phyloP scores from a whole-genome alignment of 92 coral and sea anemone species.

The Palythoa heliodiscus region DNA sequence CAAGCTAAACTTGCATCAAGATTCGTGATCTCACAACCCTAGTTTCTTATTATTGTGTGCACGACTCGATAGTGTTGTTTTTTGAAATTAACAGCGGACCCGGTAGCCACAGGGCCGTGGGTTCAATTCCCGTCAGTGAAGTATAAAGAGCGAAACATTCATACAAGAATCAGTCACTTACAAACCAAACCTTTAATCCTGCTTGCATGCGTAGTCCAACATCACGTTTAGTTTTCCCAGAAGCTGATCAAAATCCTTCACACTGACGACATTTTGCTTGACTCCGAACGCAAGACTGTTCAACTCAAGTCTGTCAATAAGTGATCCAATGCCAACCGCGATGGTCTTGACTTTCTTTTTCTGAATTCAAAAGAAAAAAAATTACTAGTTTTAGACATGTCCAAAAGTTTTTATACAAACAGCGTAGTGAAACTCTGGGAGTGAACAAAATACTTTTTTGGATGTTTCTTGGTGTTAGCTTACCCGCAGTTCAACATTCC shows the following conservation, averaged over 20 bases:
- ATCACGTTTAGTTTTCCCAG: conserved; percentile 25
- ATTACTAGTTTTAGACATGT: not conserved
- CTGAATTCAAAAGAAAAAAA: not conserved
- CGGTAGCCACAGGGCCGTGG: too few species aligned
- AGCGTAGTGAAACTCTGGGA: too few species aligned
- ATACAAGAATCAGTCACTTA: not conserved
- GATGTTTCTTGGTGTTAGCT: too few species aligned
- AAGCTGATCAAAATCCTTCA: conserved; percentile 31
- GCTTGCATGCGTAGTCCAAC: conserved; percentile 17
- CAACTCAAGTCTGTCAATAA: conserved; percentile 14
- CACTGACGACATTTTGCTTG: conserved; percentile 15
- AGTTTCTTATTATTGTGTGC: too few species aligned
- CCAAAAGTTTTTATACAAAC: not conserved
- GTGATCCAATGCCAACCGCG: conserved; percentile 27
- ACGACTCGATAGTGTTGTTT: too few species aligned
- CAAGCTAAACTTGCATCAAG: too few species aligned
- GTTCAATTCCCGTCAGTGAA: too few species aligned
- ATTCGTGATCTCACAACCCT: too few species aligned
- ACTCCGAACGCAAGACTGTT: not conserved
- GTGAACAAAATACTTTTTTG: too few species aligned
- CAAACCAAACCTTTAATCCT: not conserved
- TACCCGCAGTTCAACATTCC: too few species aligned
- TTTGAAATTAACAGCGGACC: too few species aligned
- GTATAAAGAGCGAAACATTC: not conserved
- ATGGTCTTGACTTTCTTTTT: conserved; percentile 40